Conservation (phyloP, 2,888 invertebrate genomes). For the Hypselothyrea guttata region DNA sequence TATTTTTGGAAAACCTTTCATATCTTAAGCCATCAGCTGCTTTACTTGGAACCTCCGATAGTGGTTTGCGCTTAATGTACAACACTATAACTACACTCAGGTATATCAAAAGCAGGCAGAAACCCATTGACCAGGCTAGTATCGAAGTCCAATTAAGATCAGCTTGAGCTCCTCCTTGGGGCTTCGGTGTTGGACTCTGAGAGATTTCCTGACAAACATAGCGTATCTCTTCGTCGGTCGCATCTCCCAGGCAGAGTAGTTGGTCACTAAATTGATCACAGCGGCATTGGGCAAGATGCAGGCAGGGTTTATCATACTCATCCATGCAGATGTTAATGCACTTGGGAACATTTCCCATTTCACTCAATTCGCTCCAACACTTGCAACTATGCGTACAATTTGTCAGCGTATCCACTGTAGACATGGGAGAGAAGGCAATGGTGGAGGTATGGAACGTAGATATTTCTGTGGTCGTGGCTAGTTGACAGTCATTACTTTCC, state of each 20-base stretch:
- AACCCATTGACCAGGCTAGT: too few species aligned
- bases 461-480: neutral
- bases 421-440: neutral
- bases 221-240: neutral
- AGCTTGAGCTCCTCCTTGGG: slow-evolving; percentile 81
- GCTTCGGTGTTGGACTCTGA: slow-evolving; percentile 2
- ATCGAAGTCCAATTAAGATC: too few species aligned
- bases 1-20: too few species aligned
- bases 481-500: slow-evolving; percentile 24
- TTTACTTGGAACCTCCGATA: too few species aligned
- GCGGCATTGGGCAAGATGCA: slow-evolving; percentile 46
- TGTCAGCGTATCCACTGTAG: slow-evolving; percentile 3
- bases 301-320: slow-evolving; percentile 57
- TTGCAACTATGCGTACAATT: slow-evolving; percentile 46
- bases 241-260: neutral
- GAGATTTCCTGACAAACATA: slow-evolving; percentile 28
- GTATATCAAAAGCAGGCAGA: too few species aligned
- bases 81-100: too few species aligned
- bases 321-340: slow-evolving; percentile 60
- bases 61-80: too few species aligned
- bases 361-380: slow-evolving; percentile 47
- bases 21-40: too few species aligned
- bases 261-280: slow-evolving; percentile 33
- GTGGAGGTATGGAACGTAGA: too few species aligned
- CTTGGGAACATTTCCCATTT: slow-evolving; percentile 7